Conservation (phyloP, 1,140 invertebrate species). For the Camponotus vicinus region DNA sequence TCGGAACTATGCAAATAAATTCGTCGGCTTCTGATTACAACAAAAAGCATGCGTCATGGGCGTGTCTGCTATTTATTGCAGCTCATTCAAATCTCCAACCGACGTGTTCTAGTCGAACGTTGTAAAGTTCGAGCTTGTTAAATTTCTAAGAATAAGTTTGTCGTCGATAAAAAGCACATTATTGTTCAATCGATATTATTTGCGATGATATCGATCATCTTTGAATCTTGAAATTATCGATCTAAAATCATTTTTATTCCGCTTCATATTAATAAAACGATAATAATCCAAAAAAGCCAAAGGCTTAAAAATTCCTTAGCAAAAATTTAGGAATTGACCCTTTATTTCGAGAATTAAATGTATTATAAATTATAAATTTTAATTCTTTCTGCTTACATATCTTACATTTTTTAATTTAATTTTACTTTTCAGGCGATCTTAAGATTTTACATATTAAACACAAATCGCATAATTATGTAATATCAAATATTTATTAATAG, state of each 20-base stretch:
- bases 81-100: slow-evolving; percentile 54
- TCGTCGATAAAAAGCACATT: slow-evolving; percentile 58
- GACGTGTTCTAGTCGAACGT: slow-evolving; percentile 58
- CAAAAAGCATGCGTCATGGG: slow-evolving; percentile 50
- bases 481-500: background rate
- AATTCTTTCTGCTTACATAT: background rate
- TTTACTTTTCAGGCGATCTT: background rate
- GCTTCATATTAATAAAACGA: background rate
- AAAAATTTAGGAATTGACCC: background rate
- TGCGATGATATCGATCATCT: background rate
- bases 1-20: slow-evolving; percentile 57
- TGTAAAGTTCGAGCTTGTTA: slow-evolving; percentile 32
- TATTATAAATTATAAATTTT: background rate
- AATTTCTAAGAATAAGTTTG: slow-evolving; percentile 47
- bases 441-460: background rate
- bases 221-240: background rate
- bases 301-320: background rate
- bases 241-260: background rate
- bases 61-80: slow-evolving; percentile 65
- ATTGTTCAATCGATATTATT: slow-evolving; percentile 24
- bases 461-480: background rate
- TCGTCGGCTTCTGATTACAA: slow-evolving; percentile 62
- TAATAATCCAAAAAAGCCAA: background rate
- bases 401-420: background rate
- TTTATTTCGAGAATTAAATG: background rate